Conservation (phyloP, 2,888 invertebrate species). For the Coremacera marginata region DNA sequence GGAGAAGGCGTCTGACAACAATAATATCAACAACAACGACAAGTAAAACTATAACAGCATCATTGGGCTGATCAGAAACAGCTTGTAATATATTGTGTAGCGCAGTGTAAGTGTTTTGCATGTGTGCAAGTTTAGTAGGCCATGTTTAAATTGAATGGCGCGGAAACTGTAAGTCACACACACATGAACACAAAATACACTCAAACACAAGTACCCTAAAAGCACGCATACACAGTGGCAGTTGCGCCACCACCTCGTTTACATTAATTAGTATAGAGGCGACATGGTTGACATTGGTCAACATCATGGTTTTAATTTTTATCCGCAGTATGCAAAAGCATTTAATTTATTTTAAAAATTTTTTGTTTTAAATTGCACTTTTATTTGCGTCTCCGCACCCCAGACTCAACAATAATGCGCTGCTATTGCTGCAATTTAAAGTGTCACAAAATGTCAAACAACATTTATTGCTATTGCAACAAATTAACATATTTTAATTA, state of each 20-base stretch:
- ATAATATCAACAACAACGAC: not conserved
- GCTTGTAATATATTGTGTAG: not conserved
- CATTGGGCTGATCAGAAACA: not conserved
- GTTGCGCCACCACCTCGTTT: not conserved
- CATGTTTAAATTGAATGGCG: conserved; percentile 9
- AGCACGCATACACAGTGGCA: not conserved
- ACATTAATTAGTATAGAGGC: conserved; percentile 1
- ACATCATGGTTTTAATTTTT: not conserved
- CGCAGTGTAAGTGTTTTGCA: not conserved
- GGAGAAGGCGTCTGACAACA: not conserved
- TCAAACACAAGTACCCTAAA: not conserved
- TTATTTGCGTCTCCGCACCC: not conserved
- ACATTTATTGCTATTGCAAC: conserved; percentile 4
- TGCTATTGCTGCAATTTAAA: not conserved
- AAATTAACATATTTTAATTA: conserved; percentile 16
- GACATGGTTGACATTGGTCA: not conserved
- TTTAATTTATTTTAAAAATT: not conserved
- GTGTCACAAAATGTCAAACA: conserved; percentile 4
- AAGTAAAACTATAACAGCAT: not conserved
- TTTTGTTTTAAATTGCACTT: not conserved
- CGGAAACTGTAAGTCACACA: not conserved
- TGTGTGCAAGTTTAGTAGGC: not conserved
- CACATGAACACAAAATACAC: not conserved
- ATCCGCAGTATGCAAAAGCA: too few species aligned
- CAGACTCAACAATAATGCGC: not conserved